A percentile compares a stretch with the other conserved stretches of the same genome.
Evolutionary conservation across 2,113 vertebrate genomes (phyloP).

Genomic region (Panthera uncia): DNA sequence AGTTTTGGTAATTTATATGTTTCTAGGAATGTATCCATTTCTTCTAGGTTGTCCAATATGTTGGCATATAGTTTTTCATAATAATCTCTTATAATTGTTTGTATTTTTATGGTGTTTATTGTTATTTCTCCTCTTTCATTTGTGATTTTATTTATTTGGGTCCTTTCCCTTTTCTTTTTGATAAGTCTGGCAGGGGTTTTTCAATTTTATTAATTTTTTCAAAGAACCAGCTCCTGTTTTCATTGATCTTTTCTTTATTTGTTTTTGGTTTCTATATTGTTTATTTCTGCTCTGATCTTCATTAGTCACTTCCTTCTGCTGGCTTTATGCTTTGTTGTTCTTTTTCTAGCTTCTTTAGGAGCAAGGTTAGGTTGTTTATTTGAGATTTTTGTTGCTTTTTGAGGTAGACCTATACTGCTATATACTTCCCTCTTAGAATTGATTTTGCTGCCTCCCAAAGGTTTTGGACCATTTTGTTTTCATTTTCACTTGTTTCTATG

Average conservation of each 20-base stretch:
- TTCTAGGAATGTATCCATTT: neutral
- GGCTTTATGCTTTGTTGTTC: neutral
- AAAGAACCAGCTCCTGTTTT: neutral
- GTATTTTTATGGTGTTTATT: neutral
- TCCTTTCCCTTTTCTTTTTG: neutral
- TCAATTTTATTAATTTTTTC: neutral
- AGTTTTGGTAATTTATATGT: neutral
- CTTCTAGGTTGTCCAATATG: neutral
- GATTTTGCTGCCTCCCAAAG: neutral
- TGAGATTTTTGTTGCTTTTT: neutral
- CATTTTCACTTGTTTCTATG: neutral
- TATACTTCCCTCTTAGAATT: neutral
- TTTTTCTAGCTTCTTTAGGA: too few relatives aligned
- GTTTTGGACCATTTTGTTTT: neutral
- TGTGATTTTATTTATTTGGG: neutral
- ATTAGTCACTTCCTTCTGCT: neutral
- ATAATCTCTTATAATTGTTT: neutral
- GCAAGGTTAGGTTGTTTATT: neutral
- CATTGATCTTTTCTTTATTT: neutral
- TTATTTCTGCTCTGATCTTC: neutral
- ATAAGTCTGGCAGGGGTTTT: neutral
- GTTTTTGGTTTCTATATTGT: neutral
- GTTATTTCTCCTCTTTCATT: neutral
- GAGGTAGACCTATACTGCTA: neutral
- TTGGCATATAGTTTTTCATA: neutral